phyloP scores from a whole-genome alignment of 2,113 vertebrate species.

The Osmerus eperlanus region DNA sequence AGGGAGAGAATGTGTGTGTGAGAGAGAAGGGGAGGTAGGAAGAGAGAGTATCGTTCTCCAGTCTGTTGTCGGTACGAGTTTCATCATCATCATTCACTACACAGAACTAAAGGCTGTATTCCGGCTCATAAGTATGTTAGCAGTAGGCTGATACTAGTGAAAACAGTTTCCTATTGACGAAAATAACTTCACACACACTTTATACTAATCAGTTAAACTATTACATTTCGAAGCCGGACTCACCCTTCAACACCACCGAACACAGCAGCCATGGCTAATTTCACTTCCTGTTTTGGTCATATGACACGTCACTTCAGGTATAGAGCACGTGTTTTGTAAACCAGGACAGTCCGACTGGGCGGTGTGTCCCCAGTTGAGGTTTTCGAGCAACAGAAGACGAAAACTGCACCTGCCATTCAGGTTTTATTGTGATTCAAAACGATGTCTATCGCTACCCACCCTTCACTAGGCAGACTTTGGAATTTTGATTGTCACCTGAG shows the following conservation, averaged over 20 bases:
- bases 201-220: conserved; percentile 1
- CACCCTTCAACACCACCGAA: conserved; percentile 70
- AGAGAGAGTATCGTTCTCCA: background rate
- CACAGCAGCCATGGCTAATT: conserved; percentile 49
- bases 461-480: too few relatives aligned
- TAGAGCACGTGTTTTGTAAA: rapidly evolving
- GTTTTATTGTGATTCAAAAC: too few relatives aligned
- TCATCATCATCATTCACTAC: background rate
- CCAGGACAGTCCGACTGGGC: too few relatives aligned
- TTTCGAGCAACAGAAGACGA: too few relatives aligned
- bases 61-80: too few relatives aligned
- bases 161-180: rapidly evolving
- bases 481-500: too few relatives aligned
- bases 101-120: background rate
- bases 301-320: conserved; percentile 45
- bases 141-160: background rate
- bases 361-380: too few relatives aligned
- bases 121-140: too few relatives aligned
- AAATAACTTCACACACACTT: background rate
- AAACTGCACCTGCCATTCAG: too few relatives aligned
- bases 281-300: conserved; percentile 50
- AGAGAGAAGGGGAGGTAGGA: too few relatives aligned
- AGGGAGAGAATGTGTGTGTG: background rate
- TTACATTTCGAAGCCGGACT: conserved; percentile 24
- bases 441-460: too few relatives aligned